Evolutionary conservation across 2,888 invertebrate species (phyloP).

Genomic region (Biston stratarius): DNA sequence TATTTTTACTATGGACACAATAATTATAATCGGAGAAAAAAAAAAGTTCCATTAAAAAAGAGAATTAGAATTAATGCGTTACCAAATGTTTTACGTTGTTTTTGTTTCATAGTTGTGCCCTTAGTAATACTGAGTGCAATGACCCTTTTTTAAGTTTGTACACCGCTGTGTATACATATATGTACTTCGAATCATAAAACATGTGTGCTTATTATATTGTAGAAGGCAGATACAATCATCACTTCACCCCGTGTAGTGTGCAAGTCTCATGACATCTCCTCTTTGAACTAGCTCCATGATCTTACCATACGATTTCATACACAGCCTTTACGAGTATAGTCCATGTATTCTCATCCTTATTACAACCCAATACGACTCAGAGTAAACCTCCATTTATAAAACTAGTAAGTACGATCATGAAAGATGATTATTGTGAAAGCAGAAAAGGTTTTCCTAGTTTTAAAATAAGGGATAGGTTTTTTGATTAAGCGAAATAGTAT

Average conservation of each 20-base stretch:
- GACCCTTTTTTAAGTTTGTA: too few species aligned
- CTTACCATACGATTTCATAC: not conserved
- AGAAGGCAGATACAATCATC: too few species aligned
- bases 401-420: constrained; percentile 10
- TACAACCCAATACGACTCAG: constrained; percentile 17
- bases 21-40: too few species aligned
- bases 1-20: too few species aligned
- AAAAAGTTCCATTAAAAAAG: too few species aligned
- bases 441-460: constrained; percentile 26
- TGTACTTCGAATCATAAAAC: too few species aligned
- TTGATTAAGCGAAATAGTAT: constrained; percentile 22
- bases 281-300: not conserved
- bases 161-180: too few species aligned
- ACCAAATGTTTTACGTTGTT: too few species aligned
- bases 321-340: constrained; percentile 1
- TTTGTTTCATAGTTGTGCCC: too few species aligned
- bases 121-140: too few species aligned
- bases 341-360: constrained; percentile 25
- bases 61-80: too few species aligned
- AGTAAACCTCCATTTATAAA: not conserved
- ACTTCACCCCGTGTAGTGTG: not conserved
- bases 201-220: not conserved
- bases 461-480: constrained; percentile 15
- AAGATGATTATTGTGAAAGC: constrained; percentile 22
- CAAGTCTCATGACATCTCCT: not conserved